Evolutionary conservation across 2,113 vertebrate species (phyloP).

Genomic region (Cochlearius cochlearius): DNA sequence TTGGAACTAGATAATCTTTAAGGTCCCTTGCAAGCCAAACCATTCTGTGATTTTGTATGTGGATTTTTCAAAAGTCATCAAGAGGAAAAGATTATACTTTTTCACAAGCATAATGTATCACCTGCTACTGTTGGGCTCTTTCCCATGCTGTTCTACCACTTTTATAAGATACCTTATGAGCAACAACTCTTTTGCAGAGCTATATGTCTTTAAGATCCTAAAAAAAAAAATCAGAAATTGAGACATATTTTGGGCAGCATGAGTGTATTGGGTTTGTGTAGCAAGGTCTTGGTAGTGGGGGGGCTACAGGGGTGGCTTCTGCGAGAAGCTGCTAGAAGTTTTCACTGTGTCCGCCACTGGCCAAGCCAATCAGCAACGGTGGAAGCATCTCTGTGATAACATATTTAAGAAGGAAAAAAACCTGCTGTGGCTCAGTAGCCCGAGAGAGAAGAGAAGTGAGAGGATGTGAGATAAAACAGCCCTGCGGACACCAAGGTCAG

Average conservation of each 20-base stretch:
- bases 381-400: no score
- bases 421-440: no score
- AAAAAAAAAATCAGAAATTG: neutral
- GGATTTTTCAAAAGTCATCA: neutral
- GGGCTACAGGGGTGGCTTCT: no score
- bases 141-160: neutral
- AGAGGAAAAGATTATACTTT: neutral
- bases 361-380: no score
- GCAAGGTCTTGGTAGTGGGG: no score
- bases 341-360: no score
- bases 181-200: neutral
- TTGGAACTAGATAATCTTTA: neutral
- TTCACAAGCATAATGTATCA: neutral
- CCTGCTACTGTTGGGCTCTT: neutral
- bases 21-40: neutral
- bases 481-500: no score
- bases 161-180: neutral
- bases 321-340: no score
- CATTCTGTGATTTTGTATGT: neutral
- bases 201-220: neutral
- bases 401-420: no score
- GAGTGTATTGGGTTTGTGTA: no score
- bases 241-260: neutral
- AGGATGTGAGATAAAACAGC: no score
- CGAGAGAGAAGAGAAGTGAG: no score